Base-by-base conservation (phyloP, 1,140 invertebrate genomes). In the Brachionus asplanchnoidis region DNA sequence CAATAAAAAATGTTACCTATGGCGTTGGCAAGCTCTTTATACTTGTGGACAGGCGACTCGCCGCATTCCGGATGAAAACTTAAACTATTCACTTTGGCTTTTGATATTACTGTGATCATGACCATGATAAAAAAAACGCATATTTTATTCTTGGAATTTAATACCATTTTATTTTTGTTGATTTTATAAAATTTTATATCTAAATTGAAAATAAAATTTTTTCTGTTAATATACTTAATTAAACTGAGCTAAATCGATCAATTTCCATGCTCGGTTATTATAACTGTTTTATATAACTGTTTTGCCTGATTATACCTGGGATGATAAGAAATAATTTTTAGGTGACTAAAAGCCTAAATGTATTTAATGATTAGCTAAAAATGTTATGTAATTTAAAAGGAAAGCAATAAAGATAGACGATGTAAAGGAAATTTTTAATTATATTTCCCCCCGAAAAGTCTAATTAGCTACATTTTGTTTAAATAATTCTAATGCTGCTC, bases 41-140 rank as follows among this genome's bases (percentile, higher is more conserved):
- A 82, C 53, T 82, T 82, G 32, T 65, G 66, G 11, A 68, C 36
- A 20, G 79, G 79, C 14, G 79, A 68, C 20, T 60, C 79, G n/a
- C 79, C 79, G 65, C 79, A 82, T 60, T 82, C 79, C 3, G 79
- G 79, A 82, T 82, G 79, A 68, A 40, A 65, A 82, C 65, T 68
- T 40, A 42, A 53, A 11, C 50, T 60, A 12, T 60, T 65, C 23
- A 46, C 32, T 42, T 68, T 60, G 2, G 42, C 12, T 44, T 42
- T 82, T 65, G 65, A 44, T 17, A 60, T 65, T 14, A 82, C 14
- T 20, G 40, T 42, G 2, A 65, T 42, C 79, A 82, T 7, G 26
- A 82, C 14, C 53, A 82, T 60, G 23, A 68, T 26, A 12, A 82
- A 65, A 44, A 82, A 65, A 17, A 82, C 26, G 26, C 36, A 60